Evolutionary conservation across 2,797 vertebrate genomes (phyloP).

Genomic region (Leptatherina wallacei): DNA sequence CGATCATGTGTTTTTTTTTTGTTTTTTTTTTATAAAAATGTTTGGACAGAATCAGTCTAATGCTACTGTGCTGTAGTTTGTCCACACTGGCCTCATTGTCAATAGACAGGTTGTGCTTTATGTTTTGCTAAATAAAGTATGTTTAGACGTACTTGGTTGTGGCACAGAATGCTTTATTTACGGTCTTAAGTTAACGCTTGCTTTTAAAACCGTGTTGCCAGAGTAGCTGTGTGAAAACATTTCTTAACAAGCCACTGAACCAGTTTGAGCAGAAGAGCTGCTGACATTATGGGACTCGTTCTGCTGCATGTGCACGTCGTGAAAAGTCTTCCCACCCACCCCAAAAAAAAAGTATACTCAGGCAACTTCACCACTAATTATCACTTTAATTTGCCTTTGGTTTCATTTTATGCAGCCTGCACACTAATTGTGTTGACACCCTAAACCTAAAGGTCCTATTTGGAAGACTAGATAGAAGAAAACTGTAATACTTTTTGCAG

Average conservation of each 20-base stretch:
- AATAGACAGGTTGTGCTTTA: conserved; percentile 57
- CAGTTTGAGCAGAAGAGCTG: conserved; percentile 7
- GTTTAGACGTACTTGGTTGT: conserved; percentile 48
- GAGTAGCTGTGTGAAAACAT: background rate
- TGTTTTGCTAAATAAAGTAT: conserved; percentile 86
- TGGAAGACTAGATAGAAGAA: conserved; percentile 2
- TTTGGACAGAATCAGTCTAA: conserved; percentile 35
- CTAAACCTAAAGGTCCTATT: conserved; percentile 8
- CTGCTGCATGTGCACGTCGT: background rate
- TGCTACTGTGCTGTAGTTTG: conserved; percentile 53
- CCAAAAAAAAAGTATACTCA: conserved; percentile 4
- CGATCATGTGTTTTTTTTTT: conserved; percentile 50
- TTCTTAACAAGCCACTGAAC: conserved; percentile 12
- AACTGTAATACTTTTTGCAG: background rate
- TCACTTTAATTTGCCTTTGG: conserved; percentile 6
- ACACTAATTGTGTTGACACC: conserved; percentile 28
- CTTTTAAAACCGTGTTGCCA: background rate
- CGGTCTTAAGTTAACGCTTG: too few species aligned
- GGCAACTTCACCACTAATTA: conserved; percentile 39
- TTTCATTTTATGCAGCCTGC: conserved; percentile 34
- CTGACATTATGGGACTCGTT: conserved; percentile 5
- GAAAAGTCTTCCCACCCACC: background rate
- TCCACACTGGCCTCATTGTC: conserved; percentile 39
- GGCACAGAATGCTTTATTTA: background rate
- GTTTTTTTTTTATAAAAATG: conserved; percentile 38